phyloP scores from a whole-genome alignment of 1,140 invertebrate genomes.

The Paralvinella palmiformis region DNA sequence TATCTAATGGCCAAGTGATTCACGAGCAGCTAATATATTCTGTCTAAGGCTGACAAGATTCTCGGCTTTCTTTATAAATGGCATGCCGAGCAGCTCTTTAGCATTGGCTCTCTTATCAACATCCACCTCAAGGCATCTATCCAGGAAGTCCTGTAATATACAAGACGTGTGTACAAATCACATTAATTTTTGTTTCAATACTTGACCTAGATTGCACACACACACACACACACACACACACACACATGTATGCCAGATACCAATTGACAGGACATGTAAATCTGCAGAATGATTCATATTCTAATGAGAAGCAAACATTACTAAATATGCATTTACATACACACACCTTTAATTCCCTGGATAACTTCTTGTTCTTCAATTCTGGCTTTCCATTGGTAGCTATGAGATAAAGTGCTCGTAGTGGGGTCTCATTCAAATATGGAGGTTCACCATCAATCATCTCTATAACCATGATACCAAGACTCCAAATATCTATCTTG shows the following conservation, averaged over 20 bases:
- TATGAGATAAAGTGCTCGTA: conserved; percentile 27
- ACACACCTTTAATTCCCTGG: conserved; percentile 7
- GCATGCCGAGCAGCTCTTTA: conserved; percentile 77
- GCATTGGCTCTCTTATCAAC: conserved; percentile 82
- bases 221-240: too few species aligned
- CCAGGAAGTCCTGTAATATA: conserved; percentile 63
- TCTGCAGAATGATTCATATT: too few species aligned
- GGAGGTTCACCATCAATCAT: conserved; percentile 38
- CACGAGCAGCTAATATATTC: conserved; percentile 19
- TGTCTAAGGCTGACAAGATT: conserved; percentile 88
- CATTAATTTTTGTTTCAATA: too few species aligned
- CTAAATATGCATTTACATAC: too few species aligned
- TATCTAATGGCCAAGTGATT: too few species aligned
- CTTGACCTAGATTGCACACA: neutral
- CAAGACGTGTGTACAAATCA: too few species aligned
- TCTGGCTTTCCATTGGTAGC: conserved; percentile 89
- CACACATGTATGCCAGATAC: too few species aligned
- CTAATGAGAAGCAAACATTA: too few species aligned
- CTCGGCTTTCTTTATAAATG: conserved; percentile 69
- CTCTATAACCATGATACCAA: conserved; percentile 36
- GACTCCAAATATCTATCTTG: conserved; percentile 33
- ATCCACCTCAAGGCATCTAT: conserved; percentile 83
- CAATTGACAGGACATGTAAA: too few species aligned
- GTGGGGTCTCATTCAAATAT: conserved; percentile 33
- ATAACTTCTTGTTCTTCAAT: conserved; percentile 62